Conservation (phyloP, 2,113 vertebrate genomes). For the Passer domesticus region DNA sequence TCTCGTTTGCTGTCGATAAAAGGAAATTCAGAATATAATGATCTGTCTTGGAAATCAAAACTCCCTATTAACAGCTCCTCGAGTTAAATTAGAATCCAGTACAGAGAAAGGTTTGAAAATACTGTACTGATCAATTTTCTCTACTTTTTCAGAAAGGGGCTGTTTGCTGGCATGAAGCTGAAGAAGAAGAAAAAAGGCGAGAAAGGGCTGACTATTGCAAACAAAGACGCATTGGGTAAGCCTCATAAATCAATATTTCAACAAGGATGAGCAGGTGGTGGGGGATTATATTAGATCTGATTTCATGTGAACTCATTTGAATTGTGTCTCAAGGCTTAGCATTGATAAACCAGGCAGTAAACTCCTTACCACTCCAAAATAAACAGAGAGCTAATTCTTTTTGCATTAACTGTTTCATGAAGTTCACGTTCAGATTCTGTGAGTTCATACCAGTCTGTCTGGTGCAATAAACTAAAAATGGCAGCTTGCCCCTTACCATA, state of each 20-base stretch:
- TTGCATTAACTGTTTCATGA: background rate
- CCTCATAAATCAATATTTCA: conserved; percentile 72
- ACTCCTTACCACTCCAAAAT: background rate
- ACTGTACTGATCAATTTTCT: background rate
- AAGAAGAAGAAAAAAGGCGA: conserved; percentile 84
- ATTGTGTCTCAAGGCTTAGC: background rate
- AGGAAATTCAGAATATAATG: background rate
- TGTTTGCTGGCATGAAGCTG: conserved; percentile 83
- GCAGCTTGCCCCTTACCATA: background rate
- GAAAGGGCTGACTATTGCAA: conserved; percentile 81
- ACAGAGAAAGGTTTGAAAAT: background rate
- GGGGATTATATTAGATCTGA: background rate
- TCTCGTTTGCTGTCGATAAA: background rate
- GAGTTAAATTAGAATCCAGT: background rate
- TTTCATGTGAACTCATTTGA: conserved; percentile 10
- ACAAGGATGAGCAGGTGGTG: background rate
- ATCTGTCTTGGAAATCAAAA: background rate
- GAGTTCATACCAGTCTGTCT: background rate
- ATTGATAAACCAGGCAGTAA: background rate
- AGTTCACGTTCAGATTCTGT: background rate
- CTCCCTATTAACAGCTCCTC: background rate
- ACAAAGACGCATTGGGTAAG: conserved; percentile 84
- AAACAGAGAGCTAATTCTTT: background rate
- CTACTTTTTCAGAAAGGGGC: conserved; percentile 73
- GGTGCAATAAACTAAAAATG: background rate